Base-by-base conservation (phyloP, 1,140 invertebrate genomes). In the Lutraria rhynchaena region DNA sequence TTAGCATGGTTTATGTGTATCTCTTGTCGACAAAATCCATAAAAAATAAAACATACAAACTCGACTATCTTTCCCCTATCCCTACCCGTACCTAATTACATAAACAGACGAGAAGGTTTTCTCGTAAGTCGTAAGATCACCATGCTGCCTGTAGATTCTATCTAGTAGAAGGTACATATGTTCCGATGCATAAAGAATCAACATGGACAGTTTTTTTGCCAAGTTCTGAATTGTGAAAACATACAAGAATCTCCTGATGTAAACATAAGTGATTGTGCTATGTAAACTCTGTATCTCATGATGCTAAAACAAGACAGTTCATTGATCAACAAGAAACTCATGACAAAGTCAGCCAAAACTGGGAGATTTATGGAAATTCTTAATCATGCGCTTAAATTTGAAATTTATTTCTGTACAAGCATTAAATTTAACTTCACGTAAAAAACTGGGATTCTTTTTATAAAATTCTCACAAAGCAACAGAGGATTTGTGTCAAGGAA, bases 1-100 rank as follows among this genome's bases (percentile, higher is more conserved):
- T 74, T 74, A 60, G 33, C n/a, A 60, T 60, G 41, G 13, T 75
- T 75, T 49, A 75, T 60, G 73, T 33, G 73, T 29, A 49, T 29
- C 29, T 17, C n/a, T 58, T 75, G 73, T 75, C 73, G 46, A 51
- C 57, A 75, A 31, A 63, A 61, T 75, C 58, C 73, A 75, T 75
- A 75, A 75, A n/a, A n/a, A 63, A 13, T 75, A 49, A 75, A 75
- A 63, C 19, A 29, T 44, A 75, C 41, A 41, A 46, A 51, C 73
- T 44, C 57, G 44, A 61, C 35, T 44, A 24, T 27, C 51, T n/a
- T 22, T 37, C 29, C 35, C 44, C 24, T 53, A 51, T 49, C 27
- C 22, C 31, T 71, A 71, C 31, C 5, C 69, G 31, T 55, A 46
- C 49, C 27, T 71, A 55, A 75, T 75, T 75, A 49, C 37, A 75